Conservation (phyloP, 2,888 invertebrate genomes). For the Vesta saturnalis region DNA sequence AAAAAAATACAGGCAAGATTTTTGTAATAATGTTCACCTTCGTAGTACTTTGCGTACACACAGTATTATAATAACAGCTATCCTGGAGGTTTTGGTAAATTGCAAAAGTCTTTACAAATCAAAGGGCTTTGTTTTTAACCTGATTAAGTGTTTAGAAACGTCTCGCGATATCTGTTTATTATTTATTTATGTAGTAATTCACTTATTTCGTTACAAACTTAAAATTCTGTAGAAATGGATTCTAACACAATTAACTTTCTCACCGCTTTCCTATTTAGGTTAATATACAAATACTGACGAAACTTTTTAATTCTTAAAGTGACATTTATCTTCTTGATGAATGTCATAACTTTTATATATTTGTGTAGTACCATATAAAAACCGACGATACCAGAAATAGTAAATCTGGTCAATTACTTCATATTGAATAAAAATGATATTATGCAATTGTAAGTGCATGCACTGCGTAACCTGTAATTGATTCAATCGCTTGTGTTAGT, state of each 20-base stretch:
- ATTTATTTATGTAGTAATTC: not conserved
- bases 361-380: not conserved
- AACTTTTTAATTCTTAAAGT: constrained; percentile 25
- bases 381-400: not conserved
- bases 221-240: constrained; percentile 20
- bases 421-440: not conserved
- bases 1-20: too few relatives aligned
- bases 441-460: constrained; percentile 26
- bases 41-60: too few relatives aligned
- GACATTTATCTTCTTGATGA: constrained; percentile 24
- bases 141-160: too few relatives aligned
- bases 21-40: too few relatives aligned
- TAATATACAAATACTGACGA: constrained; percentile 30
- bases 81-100: too few relatives aligned
- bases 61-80: too few relatives aligned
- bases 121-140: too few relatives aligned
- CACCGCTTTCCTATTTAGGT: constrained; percentile 32
- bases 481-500: constrained; percentile 30
- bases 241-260: constrained; percentile 33
- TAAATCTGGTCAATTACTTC: not conserved
- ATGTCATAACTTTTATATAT: not conserved
- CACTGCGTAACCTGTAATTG: constrained; percentile 30
- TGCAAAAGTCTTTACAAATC: too few relatives aligned
- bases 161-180: too few relatives aligned
- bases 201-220: not conserved